Evolutionary conservation across 2,888 invertebrate species (phyloP), one percentile per base, ranked within the genome.

Genomic region (Emmelina monodactyla): DNA sequence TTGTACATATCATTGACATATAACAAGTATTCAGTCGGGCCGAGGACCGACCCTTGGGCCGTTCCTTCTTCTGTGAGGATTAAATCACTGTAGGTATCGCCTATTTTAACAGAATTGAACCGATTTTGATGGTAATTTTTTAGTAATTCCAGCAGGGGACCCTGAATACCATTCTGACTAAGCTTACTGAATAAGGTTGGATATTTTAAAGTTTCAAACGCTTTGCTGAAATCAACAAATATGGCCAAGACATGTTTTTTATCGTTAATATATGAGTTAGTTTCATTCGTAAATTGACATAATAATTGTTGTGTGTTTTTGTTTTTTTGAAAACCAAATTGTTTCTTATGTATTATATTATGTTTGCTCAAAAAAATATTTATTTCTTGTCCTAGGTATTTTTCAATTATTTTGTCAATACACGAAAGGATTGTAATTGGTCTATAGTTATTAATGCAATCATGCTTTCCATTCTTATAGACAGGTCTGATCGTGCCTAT

Each of bases 351-450:
- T 5, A 41, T 33, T 11, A 38, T 39, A 4, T 22, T 13, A 28
- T 37, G 32, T 16, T 22, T 22, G 3, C 9, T 2, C 9, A 34
- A 12, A 33, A 14, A 41, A 9, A 22, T 29, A 10, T 39, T 32
- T 7, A 42, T 33, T 36, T 39, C 12, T 1, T 35, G 31, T 6
- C 39, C 25, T n/a, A 37, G 9, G 14, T 33, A 41, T 16, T 16
- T 37, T 13, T 38, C 38, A 1, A 39, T 13, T 14, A 41, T 35
- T 28, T 41, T 41, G 15, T 41, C 35, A 1, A 41, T 28, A 11
- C 29, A 32, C 6, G 41, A 25, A 13, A 39, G 19, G 14, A 42
- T 42, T 7, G 41, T 42, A 3, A 42, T 42, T 1, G 41, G 41
- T 31, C 39, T 29, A 16, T 41, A 43, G 11, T 43, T 43, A 11